Evolutionary conservation across 2,797 vertebrate genomes (phyloP), one percentile per base, ranked within the genome.

Genomic region (Artibeus jamaicensis): DNA sequence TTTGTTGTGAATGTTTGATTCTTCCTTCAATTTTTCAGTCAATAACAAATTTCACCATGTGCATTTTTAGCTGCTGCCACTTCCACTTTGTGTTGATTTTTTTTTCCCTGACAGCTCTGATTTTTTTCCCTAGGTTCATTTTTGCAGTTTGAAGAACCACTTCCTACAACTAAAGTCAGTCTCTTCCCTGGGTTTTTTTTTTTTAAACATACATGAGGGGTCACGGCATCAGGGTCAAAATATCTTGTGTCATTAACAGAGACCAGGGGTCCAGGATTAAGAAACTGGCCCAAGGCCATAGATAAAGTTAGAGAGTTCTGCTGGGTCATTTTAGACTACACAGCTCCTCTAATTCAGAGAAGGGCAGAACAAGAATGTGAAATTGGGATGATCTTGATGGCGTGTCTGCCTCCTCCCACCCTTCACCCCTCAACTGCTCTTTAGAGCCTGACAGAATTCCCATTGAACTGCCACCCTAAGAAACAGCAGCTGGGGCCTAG

Each of bases 1-100:
- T 94, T 96, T 92, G 59, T 91, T 44, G 83, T 81, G 57, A 92
- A 86, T 92, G 53, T 87, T 97, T 93, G 81, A 95, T 82, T 95
- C 73, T 90, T 88, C 32, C 67, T 91, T 81, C 76, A 86, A 24
- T 82, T 85, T 94, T 95, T 94, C 18, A 88, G 86, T 95, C 87
- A 85, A 92, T 95, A 88, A 74, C 82, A 93, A 82, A 86, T 97
- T 95, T 96, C 18, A 59, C 68, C 78, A 62, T 26, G 68, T 76
- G 68, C 55, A 78, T 93, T 76, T 96, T 92, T 92, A 96, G 93
- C 46, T 6, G 10, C 73, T 92, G 78, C 94, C 90, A 94, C 68
- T 94, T 96, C 44, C 70, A 37, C 85, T 93, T 82, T 89, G 65
- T 91, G 39, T 81, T 83, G 65, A 34, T 42, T 88, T 95, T 85